Conservation (phyloP, 2,113 vertebrate species). For the Saccopteryx leptura region DNA sequence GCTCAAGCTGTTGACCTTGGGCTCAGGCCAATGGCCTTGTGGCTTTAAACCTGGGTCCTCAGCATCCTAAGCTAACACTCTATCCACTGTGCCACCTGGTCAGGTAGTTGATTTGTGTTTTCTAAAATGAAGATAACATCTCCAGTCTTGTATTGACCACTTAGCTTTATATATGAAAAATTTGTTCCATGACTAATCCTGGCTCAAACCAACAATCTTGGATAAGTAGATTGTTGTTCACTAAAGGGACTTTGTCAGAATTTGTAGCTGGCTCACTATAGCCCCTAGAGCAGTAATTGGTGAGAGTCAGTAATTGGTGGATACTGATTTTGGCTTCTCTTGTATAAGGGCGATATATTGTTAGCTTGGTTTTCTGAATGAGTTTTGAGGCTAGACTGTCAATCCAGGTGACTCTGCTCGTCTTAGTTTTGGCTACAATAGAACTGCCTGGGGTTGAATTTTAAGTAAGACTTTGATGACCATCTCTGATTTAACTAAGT, state of each 20-base stretch:
- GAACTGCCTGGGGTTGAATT: neutral
- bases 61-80: no score
- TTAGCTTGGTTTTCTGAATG: slow-evolving; percentile 5
- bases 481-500: neutral
- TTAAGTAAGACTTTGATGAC: neutral
- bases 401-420: neutral
- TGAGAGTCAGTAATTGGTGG: slow-evolving; percentile 7
- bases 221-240: neutral
- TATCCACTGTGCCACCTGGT: no score
- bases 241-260: neutral
- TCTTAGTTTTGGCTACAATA: neutral
- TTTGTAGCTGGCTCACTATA: neutral
- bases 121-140: slow-evolving; percentile 24
- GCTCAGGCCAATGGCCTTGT: no score
- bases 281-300: neutral
- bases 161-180: slow-evolving; percentile 3
- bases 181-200: neutral
- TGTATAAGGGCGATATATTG: neutral
- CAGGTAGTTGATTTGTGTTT: neutral
- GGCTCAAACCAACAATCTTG: neutral
- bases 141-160: neutral
- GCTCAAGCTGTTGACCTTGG: no score
- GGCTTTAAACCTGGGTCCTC: no score
- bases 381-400: neutral
- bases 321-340: neutral